Percentiles rank a stretch among this genome's conserved stretches.
These are phyloP conservation scores for Ormyrus nitidulus DNA, from an alignment of 2,888 invertebrate genomes.

Conservation along the genomic window DNA sequence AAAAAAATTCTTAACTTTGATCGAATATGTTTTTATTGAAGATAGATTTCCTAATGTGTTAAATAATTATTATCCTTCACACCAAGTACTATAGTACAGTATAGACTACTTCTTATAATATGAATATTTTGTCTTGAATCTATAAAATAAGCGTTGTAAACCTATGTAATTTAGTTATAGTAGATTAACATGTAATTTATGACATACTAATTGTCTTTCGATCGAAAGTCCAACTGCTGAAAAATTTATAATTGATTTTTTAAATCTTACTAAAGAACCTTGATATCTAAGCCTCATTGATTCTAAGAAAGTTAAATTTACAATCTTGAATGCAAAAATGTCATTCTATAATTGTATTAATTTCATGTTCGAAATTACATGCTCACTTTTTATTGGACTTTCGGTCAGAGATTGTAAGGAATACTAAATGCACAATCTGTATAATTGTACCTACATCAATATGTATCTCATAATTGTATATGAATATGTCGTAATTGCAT, in stretches of 20 bases:
- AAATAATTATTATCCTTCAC: background rate
- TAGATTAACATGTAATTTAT: constrained; percentile 63
- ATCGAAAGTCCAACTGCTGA: constrained; percentile 37
- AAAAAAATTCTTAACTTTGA: no score
- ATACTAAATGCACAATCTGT: constrained; percentile 56
- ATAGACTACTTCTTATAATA: constrained; percentile 52
- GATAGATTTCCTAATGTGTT: background rate
- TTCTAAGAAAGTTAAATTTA: background rate
- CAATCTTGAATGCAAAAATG: background rate
- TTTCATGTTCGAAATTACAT: no score
- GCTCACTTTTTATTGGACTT: constrained; percentile 52
- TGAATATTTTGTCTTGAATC: constrained; percentile 57
- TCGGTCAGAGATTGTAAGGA: constrained; percentile 56
- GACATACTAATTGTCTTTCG: constrained; percentile 47
- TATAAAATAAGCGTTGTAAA: constrained; percentile 59
- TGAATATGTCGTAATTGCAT: constrained; percentile 34
- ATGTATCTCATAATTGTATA: constrained; percentile 38
- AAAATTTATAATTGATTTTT: constrained; percentile 14
- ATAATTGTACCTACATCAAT: constrained; percentile 24
- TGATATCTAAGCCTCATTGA: no score
- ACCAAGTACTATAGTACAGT: constrained; percentile 4
- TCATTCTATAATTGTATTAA: background rate
- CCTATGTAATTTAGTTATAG: constrained; percentile 62
- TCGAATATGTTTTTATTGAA: background rate
- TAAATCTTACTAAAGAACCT: background rate